phyloP scores from a whole-genome alignment of 2,113 vertebrate species.

The Sciurus niger region DNA sequence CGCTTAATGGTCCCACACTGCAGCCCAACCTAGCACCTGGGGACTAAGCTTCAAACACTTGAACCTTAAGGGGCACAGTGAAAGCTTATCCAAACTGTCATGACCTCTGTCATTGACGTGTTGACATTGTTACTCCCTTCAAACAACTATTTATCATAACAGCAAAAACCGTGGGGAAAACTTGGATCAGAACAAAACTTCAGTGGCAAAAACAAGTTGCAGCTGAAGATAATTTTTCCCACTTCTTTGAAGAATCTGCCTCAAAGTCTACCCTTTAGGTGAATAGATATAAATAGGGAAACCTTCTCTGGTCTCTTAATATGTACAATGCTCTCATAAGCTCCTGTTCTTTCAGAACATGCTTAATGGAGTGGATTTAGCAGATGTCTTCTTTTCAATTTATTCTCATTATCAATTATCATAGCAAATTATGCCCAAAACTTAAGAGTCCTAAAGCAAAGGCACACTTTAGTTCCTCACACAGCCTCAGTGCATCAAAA shows the following conservation, averaged over 20 bases:
- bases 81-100: neutral
- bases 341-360: neutral
- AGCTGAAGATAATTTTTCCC: neutral
- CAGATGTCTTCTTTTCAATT: neutral
- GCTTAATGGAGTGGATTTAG: neutral
- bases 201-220: constrained; percentile 6
- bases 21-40: neutral
- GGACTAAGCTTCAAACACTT: neutral
- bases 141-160: neutral
- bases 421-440: neutral
- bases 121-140: neutral
- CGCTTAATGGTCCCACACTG: neutral
- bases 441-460: neutral
- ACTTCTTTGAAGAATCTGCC: neutral
- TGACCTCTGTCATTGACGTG: neutral
- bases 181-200: neutral
- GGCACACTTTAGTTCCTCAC: neutral
- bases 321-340: neutral
- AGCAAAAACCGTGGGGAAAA: neutral
- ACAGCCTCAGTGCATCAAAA: neutral
- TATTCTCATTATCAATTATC: neutral
- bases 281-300: neutral
- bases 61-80: no score
- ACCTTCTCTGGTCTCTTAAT: neutral
- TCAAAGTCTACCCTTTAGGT: constrained; percentile 24